Evolutionary conservation across 1,140 invertebrate genomes (phyloP), one percentile per base, ranked within the genome.

Genomic region (Riptortus pedestris): DNA sequence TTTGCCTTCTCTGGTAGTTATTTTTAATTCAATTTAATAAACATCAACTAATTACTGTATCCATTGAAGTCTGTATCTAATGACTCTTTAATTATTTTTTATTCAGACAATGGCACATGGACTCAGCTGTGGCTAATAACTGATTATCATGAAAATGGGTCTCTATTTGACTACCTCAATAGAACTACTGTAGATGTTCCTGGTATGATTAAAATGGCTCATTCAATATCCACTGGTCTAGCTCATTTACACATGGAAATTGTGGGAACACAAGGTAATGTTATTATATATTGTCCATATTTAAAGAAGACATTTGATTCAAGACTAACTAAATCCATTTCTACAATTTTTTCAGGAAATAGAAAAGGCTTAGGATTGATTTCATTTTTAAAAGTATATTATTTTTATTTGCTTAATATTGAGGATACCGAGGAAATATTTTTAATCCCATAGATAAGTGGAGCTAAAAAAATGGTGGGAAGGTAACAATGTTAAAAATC

Each of bases 171-270:
- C 79, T 88, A 93, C 76, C 78, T 97, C 31, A 90, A 86, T 72
- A 76, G 83, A 12, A 86, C 83, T 14, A 84, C 87, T 1, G 74
- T 96, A 2, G 85, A 83, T 61, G 81, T 86, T 66, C 81, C 85
- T 67, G 87, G 91, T 72, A 85, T 93, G 78, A 81, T 95, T 65
- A 81, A 81, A 68, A 85, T 96, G 66, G 87, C 88, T 61, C 76
- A 92, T 51, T 91, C 91, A 2, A 86, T 90, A 52, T 84, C 87
- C 2, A 91, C 88, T 74, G 93, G 93, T 0, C 73, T 97, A 24
- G 83, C 93, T n/a, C 93, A 96, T 79, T 77, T 97, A 26, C 94
- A 97, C 72, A 93, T 89, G 0, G 93, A 96, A 77, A 96, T 96
- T 72, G 86, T 91, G 71, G 93, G 93, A 22, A 93, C 91, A 47